Percentiles rank a stretch among this genome's conserved stretches.
Conservation (phyloP, 2,888 invertebrate genomes). For the Oxytorus armatus region DNA sequence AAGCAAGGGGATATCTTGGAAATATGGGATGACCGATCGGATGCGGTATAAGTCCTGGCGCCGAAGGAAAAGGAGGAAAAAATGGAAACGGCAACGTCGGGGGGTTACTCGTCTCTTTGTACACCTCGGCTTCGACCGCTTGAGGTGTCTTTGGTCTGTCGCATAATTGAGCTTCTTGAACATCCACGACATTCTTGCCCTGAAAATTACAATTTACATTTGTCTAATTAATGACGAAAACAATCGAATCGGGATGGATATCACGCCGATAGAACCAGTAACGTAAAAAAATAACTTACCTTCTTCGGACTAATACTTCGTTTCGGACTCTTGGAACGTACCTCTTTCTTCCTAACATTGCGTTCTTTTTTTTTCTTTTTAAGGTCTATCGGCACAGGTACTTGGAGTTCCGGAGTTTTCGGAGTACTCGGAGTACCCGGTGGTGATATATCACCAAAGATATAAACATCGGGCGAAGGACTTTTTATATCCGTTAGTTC, state of each 20-base stretch:
- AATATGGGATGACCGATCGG: slow-evolving; percentile 86
- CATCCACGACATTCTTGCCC: slow-evolving; percentile 74
- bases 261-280: background rate
- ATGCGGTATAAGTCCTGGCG: slow-evolving; percentile 88
- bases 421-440: slow-evolving; percentile 86
- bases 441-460: slow-evolving; percentile 85
- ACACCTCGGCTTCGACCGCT: slow-evolving; percentile 77
- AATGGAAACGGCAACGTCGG: slow-evolving; percentile 85
- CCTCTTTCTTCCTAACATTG: slow-evolving; percentile 85
- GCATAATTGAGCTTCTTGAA: slow-evolving; percentile 74
- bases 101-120: slow-evolving; percentile 84
- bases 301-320: slow-evolving; percentile 79
- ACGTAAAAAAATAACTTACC: slow-evolving; percentile 70
- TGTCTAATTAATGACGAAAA: background rate
- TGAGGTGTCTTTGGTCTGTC: slow-evolving; percentile 84
- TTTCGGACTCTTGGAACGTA: slow-evolving; percentile 81
- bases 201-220: slow-evolving; percentile 27
- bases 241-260: background rate
- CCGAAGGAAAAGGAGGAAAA: slow-evolving; percentile 82
- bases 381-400: slow-evolving; percentile 85
- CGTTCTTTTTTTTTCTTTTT: slow-evolving; percentile 87
- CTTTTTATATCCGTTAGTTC: slow-evolving; percentile 78
- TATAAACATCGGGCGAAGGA: slow-evolving; percentile 82
- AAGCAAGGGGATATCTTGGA: slow-evolving; percentile 83
- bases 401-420: slow-evolving; percentile 86